A percentile compares a stretch with the other conserved stretches of the same genome.
phyloP scores from a whole-genome alignment of 2,113 vertebrate species.

The Sinocyclocheilus anshuiensis region DNA sequence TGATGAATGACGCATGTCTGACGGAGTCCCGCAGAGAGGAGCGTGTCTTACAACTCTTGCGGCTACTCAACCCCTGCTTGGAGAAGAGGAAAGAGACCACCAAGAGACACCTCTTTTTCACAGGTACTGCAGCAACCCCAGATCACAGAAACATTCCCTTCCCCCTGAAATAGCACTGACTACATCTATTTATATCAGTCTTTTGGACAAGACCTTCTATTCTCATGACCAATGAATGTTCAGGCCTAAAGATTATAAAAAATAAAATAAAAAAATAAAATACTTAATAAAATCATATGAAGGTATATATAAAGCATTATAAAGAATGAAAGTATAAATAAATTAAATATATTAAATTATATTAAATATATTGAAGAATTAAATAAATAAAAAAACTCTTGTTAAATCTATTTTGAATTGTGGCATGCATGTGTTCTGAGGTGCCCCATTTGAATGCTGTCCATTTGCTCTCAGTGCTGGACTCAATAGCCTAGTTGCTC shows the following conservation, averaged over 20 bases:
- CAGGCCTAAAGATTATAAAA: background rate
- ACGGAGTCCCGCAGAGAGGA: conserved; percentile 95
- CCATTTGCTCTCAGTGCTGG: background rate
- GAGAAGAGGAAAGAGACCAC: conserved; percentile 99
- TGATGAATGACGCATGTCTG: conserved; percentile 97
- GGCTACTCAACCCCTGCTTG: conserved; percentile 93
- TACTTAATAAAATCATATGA: background rate
- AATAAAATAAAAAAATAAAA: background rate
- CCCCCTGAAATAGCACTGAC: background rate
- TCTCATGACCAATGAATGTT: background rate
- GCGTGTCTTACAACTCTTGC: conserved; percentile 91
- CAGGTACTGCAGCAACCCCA: conserved; percentile 74
- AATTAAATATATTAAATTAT: too few relatives aligned
- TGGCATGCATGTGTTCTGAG: background rate
- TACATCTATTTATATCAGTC: background rate
- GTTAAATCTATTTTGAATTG: background rate
- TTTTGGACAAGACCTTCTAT: background rate
- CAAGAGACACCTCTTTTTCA: conserved; percentile 95
- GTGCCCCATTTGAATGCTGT: background rate
- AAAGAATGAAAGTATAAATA: background rate
- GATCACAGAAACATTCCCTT: background rate
- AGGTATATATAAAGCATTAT: too few relatives aligned
- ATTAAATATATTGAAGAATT: too few relatives aligned
- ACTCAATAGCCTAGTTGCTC: conserved; percentile 28
- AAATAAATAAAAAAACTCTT: background rate